A percentile compares a stretch with the other conserved stretches of the same genome.
Evolutionary conservation across 2,888 invertebrate species (phyloP).

Genomic region (Lydus trimaculatus): DNA sequence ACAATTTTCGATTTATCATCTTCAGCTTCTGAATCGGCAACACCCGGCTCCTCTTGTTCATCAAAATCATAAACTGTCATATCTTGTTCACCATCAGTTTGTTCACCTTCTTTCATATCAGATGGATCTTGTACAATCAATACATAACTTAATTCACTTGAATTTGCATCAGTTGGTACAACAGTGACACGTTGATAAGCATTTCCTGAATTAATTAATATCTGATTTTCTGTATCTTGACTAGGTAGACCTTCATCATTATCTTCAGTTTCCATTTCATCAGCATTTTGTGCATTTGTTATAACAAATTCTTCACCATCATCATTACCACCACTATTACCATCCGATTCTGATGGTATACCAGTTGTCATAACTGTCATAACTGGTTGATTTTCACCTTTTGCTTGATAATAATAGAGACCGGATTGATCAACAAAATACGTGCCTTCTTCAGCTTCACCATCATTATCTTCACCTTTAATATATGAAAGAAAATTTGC

Average conservation of each 20-base stretch:
- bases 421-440: conserved; percentile 85
- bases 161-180: conserved; percentile 78
- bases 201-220: conserved; percentile 67
- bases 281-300: conserved; percentile 60
- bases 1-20: conserved; percentile 71
- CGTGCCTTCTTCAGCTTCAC: conserved; percentile 70
- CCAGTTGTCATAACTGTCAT: conserved; percentile 68
- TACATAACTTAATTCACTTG: conserved; percentile 87
- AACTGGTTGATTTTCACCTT: conserved; percentile 69
- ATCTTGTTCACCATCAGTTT: conserved; percentile 64
- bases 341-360: conserved; percentile 44
- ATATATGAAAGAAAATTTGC: neutral
- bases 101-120: conserved; percentile 62
- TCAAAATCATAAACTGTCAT: conserved; percentile 80
- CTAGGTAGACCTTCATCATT: conserved; percentile 40
- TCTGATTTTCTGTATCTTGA: conserved; percentile 56
- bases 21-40: conserved; percentile 68
- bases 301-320: conserved; percentile 63
- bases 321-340: conserved; percentile 53
- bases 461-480: conserved; percentile 53
- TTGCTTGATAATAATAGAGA: conserved; percentile 82
- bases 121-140: conserved; percentile 78
- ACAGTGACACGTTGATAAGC: conserved; percentile 84
- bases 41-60: conserved; percentile 66
- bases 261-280: conserved; percentile 52